Percentiles rank a stretch among this genome's conserved stretches.
phyloP scores from a whole-genome alignment of 2,797 vertebrate species.

The Cheirogaleus major region DNA sequence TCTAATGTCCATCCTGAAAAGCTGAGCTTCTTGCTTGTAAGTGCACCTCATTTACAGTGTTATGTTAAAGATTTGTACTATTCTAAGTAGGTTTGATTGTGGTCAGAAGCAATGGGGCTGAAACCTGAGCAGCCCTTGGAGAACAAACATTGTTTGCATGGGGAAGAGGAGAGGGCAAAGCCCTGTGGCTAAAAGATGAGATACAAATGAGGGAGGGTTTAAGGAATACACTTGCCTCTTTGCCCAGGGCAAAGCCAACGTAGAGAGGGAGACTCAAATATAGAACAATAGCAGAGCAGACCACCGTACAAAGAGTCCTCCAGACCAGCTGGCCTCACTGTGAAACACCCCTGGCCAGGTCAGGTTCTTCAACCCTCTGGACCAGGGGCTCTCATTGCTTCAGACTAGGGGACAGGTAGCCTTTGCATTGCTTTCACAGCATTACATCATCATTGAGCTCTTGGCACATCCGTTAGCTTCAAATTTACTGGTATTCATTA shows the following conservation, averaged over 20 bases:
- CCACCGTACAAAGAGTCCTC: not conserved
- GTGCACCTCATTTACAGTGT: not conserved
- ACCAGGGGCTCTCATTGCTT: not conserved
- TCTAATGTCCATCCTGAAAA: not conserved
- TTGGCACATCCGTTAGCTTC: slow-evolving; percentile 60
- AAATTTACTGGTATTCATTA: slow-evolving; percentile 78
- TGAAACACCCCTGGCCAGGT: accelerated
- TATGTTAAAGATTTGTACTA: not conserved
- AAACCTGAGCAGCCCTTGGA: not conserved
- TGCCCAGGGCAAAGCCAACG: not conserved
- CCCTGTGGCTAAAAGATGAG: not conserved
- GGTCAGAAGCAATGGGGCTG: not conserved
- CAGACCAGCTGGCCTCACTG: not conserved
- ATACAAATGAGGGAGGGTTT: not conserved
- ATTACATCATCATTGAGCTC: slow-evolving; percentile 66
- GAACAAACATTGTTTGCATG: not conserved
- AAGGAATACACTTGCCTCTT: not conserved
- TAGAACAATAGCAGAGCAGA: not conserved
- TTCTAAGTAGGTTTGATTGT: not conserved
- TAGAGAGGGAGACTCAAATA: not conserved
- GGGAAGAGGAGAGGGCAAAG: not conserved
- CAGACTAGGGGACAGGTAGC: not conserved
- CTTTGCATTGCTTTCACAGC: slow-evolving; percentile 47
- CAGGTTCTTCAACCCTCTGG: not conserved
- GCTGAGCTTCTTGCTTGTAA: not conserved